These are phyloP conservation scores for Drosophila meridionalis DNA, from an alignment of 2,888 invertebrate species.

Conservation along the genomic window DNA sequence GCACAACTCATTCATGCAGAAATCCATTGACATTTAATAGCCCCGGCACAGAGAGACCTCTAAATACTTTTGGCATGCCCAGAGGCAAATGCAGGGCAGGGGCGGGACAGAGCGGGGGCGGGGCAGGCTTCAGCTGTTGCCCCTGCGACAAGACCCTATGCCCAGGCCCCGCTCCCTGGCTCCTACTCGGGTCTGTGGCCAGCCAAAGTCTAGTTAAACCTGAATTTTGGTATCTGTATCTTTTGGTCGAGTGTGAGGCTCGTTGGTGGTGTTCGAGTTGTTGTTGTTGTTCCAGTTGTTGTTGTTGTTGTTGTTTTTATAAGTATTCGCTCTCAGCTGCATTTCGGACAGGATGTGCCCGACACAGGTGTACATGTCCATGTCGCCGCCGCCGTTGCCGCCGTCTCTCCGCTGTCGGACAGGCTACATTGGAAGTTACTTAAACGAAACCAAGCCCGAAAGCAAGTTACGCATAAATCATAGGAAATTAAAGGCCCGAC, in stretches of 20 bases:
- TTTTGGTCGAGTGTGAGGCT: constrained; percentile 29
- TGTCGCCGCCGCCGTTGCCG: constrained; percentile 11
- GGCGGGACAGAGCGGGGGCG: neutral
- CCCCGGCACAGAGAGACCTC: constrained; percentile 39
- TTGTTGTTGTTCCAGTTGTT: constrained; percentile 4
- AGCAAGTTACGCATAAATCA: constrained; percentile 68
- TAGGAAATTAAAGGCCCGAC: constrained; percentile 65
- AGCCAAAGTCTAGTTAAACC: constrained; percentile 73
- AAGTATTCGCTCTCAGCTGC: constrained; percentile 22
- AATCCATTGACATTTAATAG: constrained; percentile 83
- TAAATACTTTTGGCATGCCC: constrained; percentile 49
- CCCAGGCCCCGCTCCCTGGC: neutral
- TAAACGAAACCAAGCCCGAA: constrained; percentile 43
- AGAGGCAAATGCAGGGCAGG: constrained; percentile 20
- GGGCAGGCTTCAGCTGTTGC: constrained; percentile 41
- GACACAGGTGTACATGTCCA: constrained; percentile 74
- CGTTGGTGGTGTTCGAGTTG: constrained; percentile 10
- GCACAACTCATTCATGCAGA: constrained; percentile 78
- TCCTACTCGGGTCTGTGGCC: constrained; percentile 20
- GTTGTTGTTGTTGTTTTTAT: constrained; percentile 10
- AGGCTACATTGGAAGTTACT: constrained; percentile 58
- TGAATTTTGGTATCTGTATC: constrained; percentile 68
- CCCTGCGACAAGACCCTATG: constrained; percentile 25
- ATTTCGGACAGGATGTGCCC: constrained; percentile 71
- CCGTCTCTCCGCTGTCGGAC: constrained; percentile 22